These are phyloP conservation scores for Nannoperca obscura DNA, from an alignment of 2,797 vertebrate genomes.

Conservation along the genomic window DNA sequence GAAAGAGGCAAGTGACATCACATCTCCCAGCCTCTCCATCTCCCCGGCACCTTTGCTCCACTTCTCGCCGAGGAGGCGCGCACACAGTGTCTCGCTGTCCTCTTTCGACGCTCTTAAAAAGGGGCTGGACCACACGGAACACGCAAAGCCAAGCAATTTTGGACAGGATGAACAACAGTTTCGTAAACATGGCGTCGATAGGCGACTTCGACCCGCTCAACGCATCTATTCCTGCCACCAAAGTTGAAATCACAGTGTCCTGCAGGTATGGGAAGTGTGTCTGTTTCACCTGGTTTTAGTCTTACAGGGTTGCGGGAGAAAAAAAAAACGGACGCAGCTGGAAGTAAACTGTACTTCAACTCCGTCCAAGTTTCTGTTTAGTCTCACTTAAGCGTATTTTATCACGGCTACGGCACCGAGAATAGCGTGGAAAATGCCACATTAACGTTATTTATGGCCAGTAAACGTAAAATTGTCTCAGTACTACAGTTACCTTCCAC, in stretches of 20 bases:
- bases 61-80: constrained; percentile 62
- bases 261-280: constrained; percentile 89
- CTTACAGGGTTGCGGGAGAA: not conserved
- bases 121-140: constrained; percentile 60
- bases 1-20: constrained; percentile 79
- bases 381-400: not conserved
- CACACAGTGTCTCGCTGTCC: constrained; percentile 16
- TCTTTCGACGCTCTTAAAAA: constrained; percentile 22
- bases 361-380: constrained; percentile 42
- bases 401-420: rapidly evolving
- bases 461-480: not conserved
- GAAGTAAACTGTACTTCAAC: constrained; percentile 14
- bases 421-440: not conserved
- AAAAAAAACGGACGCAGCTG: not conserved
- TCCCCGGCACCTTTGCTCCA: constrained; percentile 69
- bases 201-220: constrained; percentile 92
- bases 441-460: not conserved
- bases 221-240: constrained; percentile 93
- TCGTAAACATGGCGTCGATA: constrained; percentile 90
- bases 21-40: constrained; percentile 52
- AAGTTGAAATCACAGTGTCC: constrained; percentile 97
- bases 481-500: not conserved
- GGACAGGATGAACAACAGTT: constrained; percentile 85
- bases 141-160: not conserved
- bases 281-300: not conserved